Percentiles rank a stretch among this genome's conserved stretches.
phyloP scores from a whole-genome alignment of 2,888 invertebrate species.

The Diaperis boleti region DNA sequence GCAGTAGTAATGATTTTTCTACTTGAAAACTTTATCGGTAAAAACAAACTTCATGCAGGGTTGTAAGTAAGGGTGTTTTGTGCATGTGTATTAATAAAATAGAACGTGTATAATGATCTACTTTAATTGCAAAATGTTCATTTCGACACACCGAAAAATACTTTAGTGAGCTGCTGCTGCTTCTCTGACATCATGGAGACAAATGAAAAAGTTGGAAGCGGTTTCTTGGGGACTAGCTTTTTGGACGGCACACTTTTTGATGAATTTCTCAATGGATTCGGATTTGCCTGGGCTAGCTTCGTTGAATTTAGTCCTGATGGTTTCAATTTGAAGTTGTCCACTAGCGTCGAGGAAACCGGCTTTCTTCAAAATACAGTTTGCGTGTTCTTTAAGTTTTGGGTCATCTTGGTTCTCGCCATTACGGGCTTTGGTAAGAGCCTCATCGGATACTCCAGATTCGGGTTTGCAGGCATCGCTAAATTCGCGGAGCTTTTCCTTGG shows the following conservation, averaged over 20 bases:
- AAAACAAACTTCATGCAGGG: too few species aligned
- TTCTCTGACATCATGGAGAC: slow-evolving; percentile 38
- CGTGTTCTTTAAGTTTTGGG: slow-evolving; percentile 48
- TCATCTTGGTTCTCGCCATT: slow-evolving; percentile 51
- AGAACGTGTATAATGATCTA: too few species aligned
- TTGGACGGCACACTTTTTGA: slow-evolving; percentile 48
- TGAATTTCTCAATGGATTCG: slow-evolving; percentile 37
- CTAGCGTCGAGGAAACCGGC: slow-evolving; percentile 52
- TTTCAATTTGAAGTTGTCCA: slow-evolving; percentile 51
- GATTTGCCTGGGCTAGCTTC: background rate
- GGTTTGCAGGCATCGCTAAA: slow-evolving; percentile 20
- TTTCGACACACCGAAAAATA: background rate
- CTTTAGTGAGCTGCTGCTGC: background rate
- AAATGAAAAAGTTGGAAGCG: slow-evolving; percentile 52
- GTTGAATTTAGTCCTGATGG: slow-evolving; percentile 46
- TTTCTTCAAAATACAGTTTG: slow-evolving; percentile 52
- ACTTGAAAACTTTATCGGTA: too few species aligned
- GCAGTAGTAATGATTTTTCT: too few species aligned
- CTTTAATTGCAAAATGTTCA: too few species aligned
- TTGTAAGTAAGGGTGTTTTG: too few species aligned
- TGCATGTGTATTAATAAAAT: too few species aligned
- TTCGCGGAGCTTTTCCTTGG: slow-evolving; percentile 7
- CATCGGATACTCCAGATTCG: slow-evolving; percentile 47
- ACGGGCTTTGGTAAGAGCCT: slow-evolving; percentile 49
- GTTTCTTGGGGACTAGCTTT: slow-evolving; percentile 46